Percentiles rank a stretch among this genome's conserved stretches.
These are phyloP conservation scores for Drosophila bipectinata DNA, from an alignment of 1,140 invertebrate genomes.

Conservation along the genomic window DNA sequence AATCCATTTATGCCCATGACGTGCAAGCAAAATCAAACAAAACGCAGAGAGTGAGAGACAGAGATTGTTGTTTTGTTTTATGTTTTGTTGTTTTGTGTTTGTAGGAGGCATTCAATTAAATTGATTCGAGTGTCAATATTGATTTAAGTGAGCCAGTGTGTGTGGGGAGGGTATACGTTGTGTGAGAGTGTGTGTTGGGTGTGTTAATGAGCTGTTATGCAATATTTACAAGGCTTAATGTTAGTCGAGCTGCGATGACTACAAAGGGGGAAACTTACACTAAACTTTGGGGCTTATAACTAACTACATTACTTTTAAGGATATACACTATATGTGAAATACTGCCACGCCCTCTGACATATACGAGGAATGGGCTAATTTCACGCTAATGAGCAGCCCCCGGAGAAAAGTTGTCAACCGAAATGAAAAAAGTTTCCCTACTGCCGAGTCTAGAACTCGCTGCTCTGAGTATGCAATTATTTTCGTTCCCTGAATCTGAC, in stretches of 20 bases:
- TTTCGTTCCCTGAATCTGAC: constrained; percentile 16
- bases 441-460: background rate
- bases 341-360: constrained; percentile 2
- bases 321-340: background rate
- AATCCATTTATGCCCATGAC: constrained; percentile 49
- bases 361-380: constrained; percentile 20
- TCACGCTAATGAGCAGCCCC: constrained; percentile 32
- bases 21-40: constrained; percentile 56
- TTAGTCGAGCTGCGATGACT: constrained; percentile 39
- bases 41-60: constrained; percentile 40
- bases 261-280: constrained; percentile 6
- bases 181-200: constrained; percentile 19
- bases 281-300: constrained; percentile 3
- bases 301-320: constrained; percentile 4
- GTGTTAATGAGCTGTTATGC: constrained; percentile 63
- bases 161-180: constrained; percentile 6
- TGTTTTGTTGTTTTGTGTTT: constrained; percentile 14
- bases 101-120: constrained; percentile 42
- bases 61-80: constrained; percentile 14
- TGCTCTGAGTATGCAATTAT: constrained; percentile 18
- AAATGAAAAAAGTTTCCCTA: constrained; percentile 39
- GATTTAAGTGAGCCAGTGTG: constrained; percentile 19
- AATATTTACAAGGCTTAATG: constrained; percentile 62
- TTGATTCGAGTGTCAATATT: constrained; percentile 63
- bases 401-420: constrained; percentile 9